Evolutionary conservation across 2,113 vertebrate genomes (phyloP), one percentile per base, ranked within the genome.

Genomic region (Erinaceus europaeus): DNA sequence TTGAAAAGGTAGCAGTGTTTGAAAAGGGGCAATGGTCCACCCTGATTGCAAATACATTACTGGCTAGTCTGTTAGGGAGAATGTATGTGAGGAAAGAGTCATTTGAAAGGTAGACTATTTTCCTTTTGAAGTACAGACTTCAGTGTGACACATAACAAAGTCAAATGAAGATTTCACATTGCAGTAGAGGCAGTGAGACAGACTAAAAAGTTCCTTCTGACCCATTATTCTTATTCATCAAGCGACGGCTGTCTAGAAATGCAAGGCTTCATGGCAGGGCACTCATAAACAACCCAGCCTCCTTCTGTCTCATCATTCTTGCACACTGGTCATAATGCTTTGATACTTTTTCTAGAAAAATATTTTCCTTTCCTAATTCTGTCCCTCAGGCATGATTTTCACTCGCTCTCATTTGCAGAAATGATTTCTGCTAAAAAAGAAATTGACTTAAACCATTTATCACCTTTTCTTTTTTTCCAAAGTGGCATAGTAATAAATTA

Each of bases 361-460:
- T 95, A 95, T 93, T 96, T 96, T 95, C 40, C 59, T 96, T 96
- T 89, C 91, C 94, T 93, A 88, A 92, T 91, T 92, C 86, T 92
- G 57, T 93, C 91, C 92, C 93, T 87, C 74, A 86, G 67, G 86
- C 75, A 61, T 92, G 94, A 94, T 95, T 97, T 96, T 94, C 81
- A 79, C 88, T 92, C 64, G 6, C 62, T 91, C 50, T 38, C 38
- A 29, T 86, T 87, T 93, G 71, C 88, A 95, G 93, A 96, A 96
- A 89, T 8, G 52, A 69, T 57, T 92, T 91, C 92, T 97, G 71
- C 88, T 90, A 0, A 78, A 69, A 82, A 86, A 81, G 40, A 95
- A 84, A 84, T 93, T 71, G 94, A 97, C 97, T 97, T 96, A 95
- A 97, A 89, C 75, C 91, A 96, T 97, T 96, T 96, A 95, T 98